Evolutionary conservation across 1,140 invertebrate species (phyloP), one percentile per base, ranked within the genome.

Genomic region (Arion vulgaris): DNA sequence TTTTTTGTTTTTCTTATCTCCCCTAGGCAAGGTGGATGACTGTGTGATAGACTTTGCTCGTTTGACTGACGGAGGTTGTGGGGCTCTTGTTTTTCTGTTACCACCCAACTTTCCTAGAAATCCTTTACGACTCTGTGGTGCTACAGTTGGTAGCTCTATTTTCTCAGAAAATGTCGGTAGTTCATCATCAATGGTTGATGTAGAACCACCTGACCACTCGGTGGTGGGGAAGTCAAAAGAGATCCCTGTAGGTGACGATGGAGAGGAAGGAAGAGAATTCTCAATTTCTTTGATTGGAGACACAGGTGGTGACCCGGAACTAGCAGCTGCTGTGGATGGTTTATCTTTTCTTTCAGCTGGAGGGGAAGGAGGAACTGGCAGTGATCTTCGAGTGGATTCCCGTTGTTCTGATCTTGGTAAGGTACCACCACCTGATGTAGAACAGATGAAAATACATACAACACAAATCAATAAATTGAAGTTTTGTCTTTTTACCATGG

Each of bases 11-110:
- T 88, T 87, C 23, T 89, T 87, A 72, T 86, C 80, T 0, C 75
- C 78, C 7, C 80, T 77, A 0, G 80, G 80, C 36, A 84, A 81
- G 11, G 85, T 66, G 9, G 87, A 83, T 13, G 87, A 85, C 74
- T 91, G 89, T 15, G 87, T 89, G 45, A 89, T 89, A 0, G 90
- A 91, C 57, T 89, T 89, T 45, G 90, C 85, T 26, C 90, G 75
- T 69, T 91, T 91, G 4, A 91, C 87, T 2, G 86, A 87, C 36
- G 90, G 89, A 2, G 88, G 86, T 13, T 87, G 82, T 13, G 89
- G 88, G 15, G 87, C 86, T 57, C 85, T 86, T n/a, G 83, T 85
- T 76, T 90, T 90, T 26, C 85, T 85, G 49, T 89, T 89, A 28
- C 77, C 83, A 11, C 76, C 80, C 51, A 90, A 81, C 68, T 89